Base-by-base conservation (phyloP, 1,140 invertebrate species). In the Drosophila erecta region DNA sequence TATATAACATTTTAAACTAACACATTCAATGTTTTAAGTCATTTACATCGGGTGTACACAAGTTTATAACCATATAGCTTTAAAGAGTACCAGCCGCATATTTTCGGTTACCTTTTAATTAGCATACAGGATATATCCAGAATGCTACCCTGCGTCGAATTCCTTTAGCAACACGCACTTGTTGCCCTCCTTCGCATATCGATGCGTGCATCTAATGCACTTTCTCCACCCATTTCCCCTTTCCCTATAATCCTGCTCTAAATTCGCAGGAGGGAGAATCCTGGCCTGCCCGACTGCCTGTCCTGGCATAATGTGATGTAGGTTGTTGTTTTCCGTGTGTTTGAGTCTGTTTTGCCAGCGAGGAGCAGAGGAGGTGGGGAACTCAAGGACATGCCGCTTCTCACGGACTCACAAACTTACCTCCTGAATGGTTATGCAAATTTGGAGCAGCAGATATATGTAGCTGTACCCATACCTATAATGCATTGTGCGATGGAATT, bases 161-260 rank as follows among this genome's bases (percentile, higher is more conserved):
- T 0, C 15, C 17, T 12, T 15, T 3, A 7, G 17, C 17, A 17
- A 17, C 62, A 66, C 55, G 67, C 81, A 84, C 81, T 85, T 84
- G 81, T 84, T 86, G 81, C 81, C 81, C 66, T 62, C 17, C 41
- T 14, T 27, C 20, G 46, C 59, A 49, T 44, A 64, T 76, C 53
- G 46, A 58, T 70, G 69, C 71, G 65, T 58, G 75, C 44, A 58
- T 58, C 38, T 41, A 37, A 20, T 66, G 49, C 50, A 65, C 50
- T 47, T 27, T 22, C 38, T 27, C 65, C n/a, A 12, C 14, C 44
- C 30, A 30, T 14, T 8, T 11, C 30, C 24, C 1, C 14, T 15
- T 14, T 0, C 15, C 35, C 11, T 22, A 11, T 4, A 35, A 35
- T 59, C 35, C 49, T 37, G 22, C 46, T 47, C 15, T 35, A 15